Base-by-base conservation (phyloP, 1,140 invertebrate species). In the Drosophila nannoptera region DNA sequence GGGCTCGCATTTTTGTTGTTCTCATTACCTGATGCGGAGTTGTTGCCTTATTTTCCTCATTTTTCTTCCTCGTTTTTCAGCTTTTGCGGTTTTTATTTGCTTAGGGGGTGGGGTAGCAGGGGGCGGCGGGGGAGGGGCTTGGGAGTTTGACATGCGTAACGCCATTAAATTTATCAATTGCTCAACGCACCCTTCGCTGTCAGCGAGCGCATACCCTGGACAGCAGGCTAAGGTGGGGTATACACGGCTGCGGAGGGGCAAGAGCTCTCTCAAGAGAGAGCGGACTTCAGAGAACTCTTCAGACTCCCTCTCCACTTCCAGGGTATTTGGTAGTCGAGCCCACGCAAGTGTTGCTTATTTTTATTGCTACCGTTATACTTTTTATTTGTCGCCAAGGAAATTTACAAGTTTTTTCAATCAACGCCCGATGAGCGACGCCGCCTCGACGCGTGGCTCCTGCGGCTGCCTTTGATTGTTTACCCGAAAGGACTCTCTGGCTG, bases 131-230 rank as follows among this genome's bases (percentile, higher is more conserved):
- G 36, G 7, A 16, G 31, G 8, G 32, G 40, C 32, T 73, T 56
- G 69, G 33, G 64, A 65, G 70, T 64, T 77, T 87, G 84, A 87
- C 84, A 84, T 68, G 78, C 84, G 84, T 87, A 87, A 87, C 78
- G 67, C 84, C 84, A 87, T 87, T 87, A 87, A 87, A 87, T 87
- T 84, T 87, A 87, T 87, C 84, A 87, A 87, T 87, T 87, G 76
- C 81, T 68, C 81, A 81, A 73, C 70, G 73, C 67, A 61, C 62
- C 69, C 73, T 53, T 73, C 62, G 40, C 60, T 75, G 63, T 63
- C 75, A 73, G 59, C 61, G 49, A 35, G 7, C 29, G 32, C 5
- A 43, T 43, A 43, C 40, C 40, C 40, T 43, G 40, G 12, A 43
- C 12, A 2, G 12, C 14, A n/a, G 2, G n/a, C n/a, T 14, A 7